phyloP scores from a whole-genome alignment of 2,797 vertebrate genomes.

The Helicolenus hilgendorfi region DNA sequence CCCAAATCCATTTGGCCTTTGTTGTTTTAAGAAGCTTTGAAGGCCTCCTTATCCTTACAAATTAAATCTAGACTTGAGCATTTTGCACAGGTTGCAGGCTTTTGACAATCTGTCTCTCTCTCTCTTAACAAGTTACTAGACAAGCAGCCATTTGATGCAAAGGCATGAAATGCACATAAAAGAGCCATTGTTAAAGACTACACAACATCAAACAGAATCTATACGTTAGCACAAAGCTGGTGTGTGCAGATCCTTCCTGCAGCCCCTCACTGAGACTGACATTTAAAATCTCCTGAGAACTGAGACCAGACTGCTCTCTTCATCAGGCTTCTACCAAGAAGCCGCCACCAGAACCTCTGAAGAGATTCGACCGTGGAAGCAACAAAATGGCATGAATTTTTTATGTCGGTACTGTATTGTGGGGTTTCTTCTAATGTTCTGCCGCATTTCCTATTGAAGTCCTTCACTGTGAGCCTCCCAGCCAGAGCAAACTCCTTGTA shows the following conservation, averaged over 20 bases:
- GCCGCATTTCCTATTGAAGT: constrained; percentile 29
- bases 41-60: constrained; percentile 60
- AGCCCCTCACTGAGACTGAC: constrained; percentile 30
- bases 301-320: constrained; percentile 46
- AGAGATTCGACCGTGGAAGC: constrained; percentile 48
- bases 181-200: constrained; percentile 14
- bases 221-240: constrained; percentile 13
- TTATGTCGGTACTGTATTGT: constrained; percentile 42
- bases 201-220: constrained; percentile 12
- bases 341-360: constrained; percentile 35
- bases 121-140: constrained; percentile 42
- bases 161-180: constrained; percentile 23
- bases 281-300: constrained; percentile 56
- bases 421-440: constrained; percentile 17
- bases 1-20: constrained; percentile 55
- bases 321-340: constrained; percentile 52
- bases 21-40: constrained; percentile 70
- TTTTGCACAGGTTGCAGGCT: constrained; percentile 41
- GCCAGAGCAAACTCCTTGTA: constrained; percentile 9
- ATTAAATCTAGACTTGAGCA: constrained; percentile 40
- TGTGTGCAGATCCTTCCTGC: constrained; percentile 6
- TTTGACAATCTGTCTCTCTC: constrained; percentile 1
- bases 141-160: not conserved
- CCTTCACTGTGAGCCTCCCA: constrained; percentile 22
- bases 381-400: constrained; percentile 67